phyloP scores from a whole-genome alignment of 2,113 vertebrate genomes.

The human (Homo sapiens) region GRCh38 chr2:5389501-5390000 shows the following conservation, averaged over 20 bases:
- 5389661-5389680: accelerated
- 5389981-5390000: neutral
- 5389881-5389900: neutral
- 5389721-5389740: neutral
- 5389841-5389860: neutral
- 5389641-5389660: no score
- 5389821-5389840: neutral
- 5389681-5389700: accelerated
- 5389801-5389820: no score
- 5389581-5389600: neutral
- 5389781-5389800: neutral
- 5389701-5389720: accelerated
- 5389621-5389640: neutral
- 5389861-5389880: neutral
- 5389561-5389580: neutral
- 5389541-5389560: neutral
- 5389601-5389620: neutral
- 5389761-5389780: neutral
- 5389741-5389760: no score
- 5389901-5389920: accelerated
- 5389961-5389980: accelerated
- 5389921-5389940: no score
- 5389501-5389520: accelerated
- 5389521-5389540: neutral
- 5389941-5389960: accelerated